A percentile compares a stretch with the other conserved stretches of the same genome.
Evolutionary conservation across 2,797 vertebrate genomes (phyloP).

Genomic region (Cygnus olor): DNA sequence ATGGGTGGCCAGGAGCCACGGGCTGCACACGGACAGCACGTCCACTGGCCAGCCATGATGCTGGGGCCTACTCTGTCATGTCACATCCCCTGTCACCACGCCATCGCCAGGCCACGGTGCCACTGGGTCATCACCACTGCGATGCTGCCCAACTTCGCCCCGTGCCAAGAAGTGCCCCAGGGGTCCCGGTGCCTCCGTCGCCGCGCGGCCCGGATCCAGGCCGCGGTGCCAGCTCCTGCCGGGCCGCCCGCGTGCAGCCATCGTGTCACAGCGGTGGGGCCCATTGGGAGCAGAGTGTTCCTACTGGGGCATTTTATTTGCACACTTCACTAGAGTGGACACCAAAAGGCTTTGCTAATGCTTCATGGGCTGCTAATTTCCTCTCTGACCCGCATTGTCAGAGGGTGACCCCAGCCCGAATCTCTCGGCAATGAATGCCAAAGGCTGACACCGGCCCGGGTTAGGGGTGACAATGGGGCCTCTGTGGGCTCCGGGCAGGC

Average conservation of each 20-base stretch:
- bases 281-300: constrained; percentile 68
- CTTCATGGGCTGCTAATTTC: constrained; percentile 94
- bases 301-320: constrained; percentile 86
- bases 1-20: not conserved
- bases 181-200: rapidly evolving
- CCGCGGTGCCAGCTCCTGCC: not conserved
- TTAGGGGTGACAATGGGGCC: constrained; percentile 84
- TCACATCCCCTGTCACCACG: not conserved
- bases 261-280: constrained; percentile 68
- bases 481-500: constrained; percentile 81
- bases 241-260: not conserved
- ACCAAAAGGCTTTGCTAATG: constrained; percentile 84
- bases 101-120: rapidly evolving
- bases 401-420: constrained; percentile 83
- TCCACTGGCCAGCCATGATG: rapidly evolving
- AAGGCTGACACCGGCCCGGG: constrained; percentile 85
- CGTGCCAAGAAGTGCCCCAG: rapidly evolving
- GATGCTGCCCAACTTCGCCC: not conserved
- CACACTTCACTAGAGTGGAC: constrained; percentile 83
- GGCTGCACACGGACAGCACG: rapidly evolving
- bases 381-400: constrained; percentile 90
- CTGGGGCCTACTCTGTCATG: rapidly evolving
- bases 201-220: not conserved
- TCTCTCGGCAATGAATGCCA: constrained; percentile 85
- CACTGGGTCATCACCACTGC: not conserved